phyloP scores from a whole-genome alignment of 2,888 invertebrate genomes.

The Petrophora chlorosata region DNA sequence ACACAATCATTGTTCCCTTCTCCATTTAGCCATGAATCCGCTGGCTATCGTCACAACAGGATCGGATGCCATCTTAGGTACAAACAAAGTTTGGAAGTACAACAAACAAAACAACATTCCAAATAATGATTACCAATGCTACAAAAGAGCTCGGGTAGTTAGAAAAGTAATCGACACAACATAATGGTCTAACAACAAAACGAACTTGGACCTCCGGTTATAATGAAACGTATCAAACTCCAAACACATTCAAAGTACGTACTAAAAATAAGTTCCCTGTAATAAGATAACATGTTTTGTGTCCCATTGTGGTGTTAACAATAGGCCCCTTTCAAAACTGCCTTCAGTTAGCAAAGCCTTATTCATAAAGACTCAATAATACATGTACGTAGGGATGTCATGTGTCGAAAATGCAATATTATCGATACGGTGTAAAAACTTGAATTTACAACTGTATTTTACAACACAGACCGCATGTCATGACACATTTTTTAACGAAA shows the following conservation, averaged over 20 bases:
- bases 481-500: too few relatives aligned
- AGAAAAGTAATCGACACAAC: not conserved
- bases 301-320: constrained; percentile 30
- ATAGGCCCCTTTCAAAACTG: constrained; percentile 31
- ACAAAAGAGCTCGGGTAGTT: too few relatives aligned
- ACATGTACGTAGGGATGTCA: constrained; percentile 17
- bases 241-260: constrained; percentile 11
- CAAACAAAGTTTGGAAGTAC: too few relatives aligned
- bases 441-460: too few relatives aligned
- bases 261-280: constrained; percentile 20
- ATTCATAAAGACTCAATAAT: constrained; percentile 32
- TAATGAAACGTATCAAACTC: constrained; percentile 11
- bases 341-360: constrained; percentile 31
- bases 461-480: too few relatives aligned
- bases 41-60: too few relatives aligned
- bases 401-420: not conserved
- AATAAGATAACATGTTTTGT: constrained; percentile 27
- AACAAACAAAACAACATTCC: not conserved
- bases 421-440: not conserved
- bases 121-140: too few relatives aligned
- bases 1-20: too few relatives aligned
- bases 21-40: too few relatives aligned
- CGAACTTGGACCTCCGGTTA: constrained; percentile 10
- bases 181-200: constrained; percentile 8
- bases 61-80: too few relatives aligned